These are phyloP conservation scores for Siphamia tubifer DNA, from an alignment of 2,113 vertebrate genomes.

Conservation along the genomic window DNA sequence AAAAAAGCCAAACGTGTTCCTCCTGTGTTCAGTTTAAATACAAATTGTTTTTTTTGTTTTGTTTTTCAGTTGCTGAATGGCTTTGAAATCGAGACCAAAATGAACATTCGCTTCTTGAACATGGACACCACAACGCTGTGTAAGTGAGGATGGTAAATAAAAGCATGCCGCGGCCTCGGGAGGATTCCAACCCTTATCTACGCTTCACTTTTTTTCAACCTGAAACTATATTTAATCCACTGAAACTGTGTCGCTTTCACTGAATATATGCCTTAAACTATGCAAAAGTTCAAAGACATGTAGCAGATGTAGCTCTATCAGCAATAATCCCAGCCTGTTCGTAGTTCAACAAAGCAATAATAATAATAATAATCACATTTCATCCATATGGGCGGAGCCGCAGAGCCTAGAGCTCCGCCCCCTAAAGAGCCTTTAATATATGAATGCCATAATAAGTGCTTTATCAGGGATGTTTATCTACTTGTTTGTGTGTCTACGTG, in stretches of 20 bases:
- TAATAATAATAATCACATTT: too few species aligned
- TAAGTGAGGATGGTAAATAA: constrained; percentile 77
- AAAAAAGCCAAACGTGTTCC: too few species aligned
- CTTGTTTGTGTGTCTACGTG: too few species aligned
- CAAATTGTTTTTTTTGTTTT: too few species aligned
- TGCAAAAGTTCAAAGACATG: too few species aligned
- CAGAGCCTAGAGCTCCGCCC: neutral
- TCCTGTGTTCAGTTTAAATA: too few species aligned
- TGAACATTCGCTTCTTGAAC: constrained; percentile 91
- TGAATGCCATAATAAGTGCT: constrained; percentile 14
- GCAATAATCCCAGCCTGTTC: neutral
- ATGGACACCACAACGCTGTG: constrained; percentile 87
- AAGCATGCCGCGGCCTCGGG: neutral
- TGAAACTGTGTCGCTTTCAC: constrained; percentile 4
- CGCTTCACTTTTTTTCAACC: neutral
- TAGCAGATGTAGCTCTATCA: neutral
- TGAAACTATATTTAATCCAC: neutral
- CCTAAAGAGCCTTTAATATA: constrained; percentile 3
- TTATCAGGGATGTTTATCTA: too few species aligned
- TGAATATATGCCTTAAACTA: constrained; percentile 59
- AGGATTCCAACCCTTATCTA: neutral
- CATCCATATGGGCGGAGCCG: neutral
- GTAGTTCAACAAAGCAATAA: constrained; percentile 43
- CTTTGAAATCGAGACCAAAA: constrained; percentile 93
- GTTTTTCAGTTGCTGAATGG: constrained; percentile 91